phyloP scores from a whole-genome alignment of 2,888 invertebrate species.

The Trichacis sp. region DNA sequence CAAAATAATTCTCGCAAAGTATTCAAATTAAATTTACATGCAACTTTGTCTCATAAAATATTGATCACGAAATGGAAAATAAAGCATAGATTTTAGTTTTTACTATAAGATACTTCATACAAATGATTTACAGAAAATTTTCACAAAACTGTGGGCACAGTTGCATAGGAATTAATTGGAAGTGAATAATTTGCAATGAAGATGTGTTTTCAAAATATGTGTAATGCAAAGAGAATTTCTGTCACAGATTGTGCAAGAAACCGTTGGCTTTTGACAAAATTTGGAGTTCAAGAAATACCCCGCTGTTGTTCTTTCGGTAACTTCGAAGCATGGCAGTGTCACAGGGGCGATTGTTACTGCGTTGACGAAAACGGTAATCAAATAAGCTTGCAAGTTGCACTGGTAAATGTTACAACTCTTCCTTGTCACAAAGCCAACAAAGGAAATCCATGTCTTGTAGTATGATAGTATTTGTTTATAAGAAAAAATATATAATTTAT shows the following conservation, averaged over 20 bases:
- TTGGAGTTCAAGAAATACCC: conserved; percentile 69
- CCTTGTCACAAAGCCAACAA: conserved; percentile 38
- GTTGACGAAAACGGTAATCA: conserved; percentile 76
- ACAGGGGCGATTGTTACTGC: conserved; percentile 75
- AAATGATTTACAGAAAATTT: too few species aligned
- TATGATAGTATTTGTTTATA: neutral
- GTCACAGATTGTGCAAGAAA: conserved; percentile 76
- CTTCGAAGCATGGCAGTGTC: conserved; percentile 74
- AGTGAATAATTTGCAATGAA: too few species aligned
- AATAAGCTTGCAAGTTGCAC: conserved; percentile 63
- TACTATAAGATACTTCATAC: too few species aligned
- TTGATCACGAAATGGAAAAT: too few species aligned
- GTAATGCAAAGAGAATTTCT: neutral
- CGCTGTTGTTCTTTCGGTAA: conserved; percentile 76
- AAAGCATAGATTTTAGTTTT: too few species aligned
- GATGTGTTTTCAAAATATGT: neutral
- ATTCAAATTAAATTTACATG: too few species aligned
- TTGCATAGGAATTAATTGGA: too few species aligned
- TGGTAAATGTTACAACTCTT: conserved; percentile 43
- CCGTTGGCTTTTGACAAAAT: conserved; percentile 66
- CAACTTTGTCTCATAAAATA: too few species aligned
- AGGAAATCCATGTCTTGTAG: conserved; percentile 31
- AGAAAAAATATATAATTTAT: too few species aligned
- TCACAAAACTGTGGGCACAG: too few species aligned
- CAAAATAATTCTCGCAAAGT: too few species aligned